Percentiles rank a stretch among this genome's conserved stretches.
phyloP scores from a whole-genome alignment of 2,113 vertebrate species.

The Anser cygnoides region DNA sequence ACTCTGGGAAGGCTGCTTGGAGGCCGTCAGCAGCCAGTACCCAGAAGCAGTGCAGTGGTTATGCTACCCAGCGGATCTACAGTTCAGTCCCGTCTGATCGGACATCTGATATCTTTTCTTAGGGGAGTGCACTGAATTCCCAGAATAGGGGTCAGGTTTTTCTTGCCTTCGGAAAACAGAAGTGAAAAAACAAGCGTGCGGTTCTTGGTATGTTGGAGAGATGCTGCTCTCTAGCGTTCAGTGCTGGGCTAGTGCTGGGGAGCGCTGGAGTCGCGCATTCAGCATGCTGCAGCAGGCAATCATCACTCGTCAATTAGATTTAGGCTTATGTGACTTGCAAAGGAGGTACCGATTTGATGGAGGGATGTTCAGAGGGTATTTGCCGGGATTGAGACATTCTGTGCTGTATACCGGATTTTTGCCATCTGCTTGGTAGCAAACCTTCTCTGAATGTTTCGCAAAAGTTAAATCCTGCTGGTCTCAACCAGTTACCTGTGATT shows the following conservation, averaged over 20 bases:
- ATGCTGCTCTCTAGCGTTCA: slow-evolving; percentile 64
- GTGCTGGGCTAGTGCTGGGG: background rate
- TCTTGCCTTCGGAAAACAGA: background rate
- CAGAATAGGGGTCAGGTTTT: background rate
- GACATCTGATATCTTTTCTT: background rate
- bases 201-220: background rate
- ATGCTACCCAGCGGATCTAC: background rate
- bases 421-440: background rate
- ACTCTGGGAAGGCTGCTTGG: background rate
- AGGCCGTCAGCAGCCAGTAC: background rate
- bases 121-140: background rate
- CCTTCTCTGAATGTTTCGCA: background rate
- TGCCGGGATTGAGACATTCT: background rate
- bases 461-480: background rate
- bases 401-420: background rate
- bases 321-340: background rate
- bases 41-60: background rate
- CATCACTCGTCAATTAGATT: rapidly evolving
- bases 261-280: rapidly evolving
- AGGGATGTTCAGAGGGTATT: background rate
- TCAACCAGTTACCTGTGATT: background rate
- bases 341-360: background rate
- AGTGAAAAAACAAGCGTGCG: too few relatives aligned
- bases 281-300: background rate
- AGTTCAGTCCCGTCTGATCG: background rate